These are phyloP conservation scores for Enteromius anoplus DNA, from an alignment of 2,797 vertebrate species.

Conservation along the genomic window DNA sequence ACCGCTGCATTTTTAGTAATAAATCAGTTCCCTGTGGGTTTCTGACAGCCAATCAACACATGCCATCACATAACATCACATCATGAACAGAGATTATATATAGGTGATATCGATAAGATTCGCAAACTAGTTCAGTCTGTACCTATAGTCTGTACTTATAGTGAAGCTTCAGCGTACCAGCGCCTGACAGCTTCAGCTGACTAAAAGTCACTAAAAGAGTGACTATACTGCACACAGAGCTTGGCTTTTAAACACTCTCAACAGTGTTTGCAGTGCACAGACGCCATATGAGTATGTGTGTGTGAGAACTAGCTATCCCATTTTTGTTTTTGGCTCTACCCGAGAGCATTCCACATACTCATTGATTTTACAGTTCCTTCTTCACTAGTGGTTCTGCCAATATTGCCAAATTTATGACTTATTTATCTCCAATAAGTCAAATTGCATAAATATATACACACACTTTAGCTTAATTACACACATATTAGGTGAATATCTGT, in stretches of 20 bases:
- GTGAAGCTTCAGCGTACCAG: slow-evolving; percentile 22
- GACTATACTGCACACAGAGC: slow-evolving; percentile 76
- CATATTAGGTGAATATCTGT: not conserved
- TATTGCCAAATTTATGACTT: not conserved
- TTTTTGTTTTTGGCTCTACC: slow-evolving; percentile 76
- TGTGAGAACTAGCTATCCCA: slow-evolving; percentile 46
- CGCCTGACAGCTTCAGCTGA: slow-evolving; percentile 54
- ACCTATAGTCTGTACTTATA: slow-evolving; percentile 52
- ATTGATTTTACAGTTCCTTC: slow-evolving; percentile 68
- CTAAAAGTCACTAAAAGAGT: slow-evolving; percentile 65
- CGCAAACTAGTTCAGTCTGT: slow-evolving; percentile 40
- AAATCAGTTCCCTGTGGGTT: slow-evolving; percentile 57
- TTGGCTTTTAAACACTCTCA: slow-evolving; percentile 71
- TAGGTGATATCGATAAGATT: slow-evolving; percentile 3
- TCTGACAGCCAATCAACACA: slow-evolving; percentile 16
- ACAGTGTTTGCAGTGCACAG: slow-evolving; percentile 73
- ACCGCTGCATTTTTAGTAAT: slow-evolving; percentile 55
- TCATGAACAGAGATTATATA: slow-evolving; percentile 19
- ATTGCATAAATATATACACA: not conserved
- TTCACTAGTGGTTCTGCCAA: slow-evolving; percentile 53
- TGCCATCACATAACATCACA: slow-evolving; percentile 32
- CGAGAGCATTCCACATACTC: slow-evolving; percentile 72
- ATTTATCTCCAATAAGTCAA: not conserved
- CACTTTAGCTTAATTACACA: not conserved
- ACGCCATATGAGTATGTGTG: slow-evolving; percentile 63